Percentiles rank a stretch among this genome's conserved stretches.
Evolutionary conservation across 1,140 invertebrate genomes (phyloP).

Genomic region (Drosophila lini): DNA sequence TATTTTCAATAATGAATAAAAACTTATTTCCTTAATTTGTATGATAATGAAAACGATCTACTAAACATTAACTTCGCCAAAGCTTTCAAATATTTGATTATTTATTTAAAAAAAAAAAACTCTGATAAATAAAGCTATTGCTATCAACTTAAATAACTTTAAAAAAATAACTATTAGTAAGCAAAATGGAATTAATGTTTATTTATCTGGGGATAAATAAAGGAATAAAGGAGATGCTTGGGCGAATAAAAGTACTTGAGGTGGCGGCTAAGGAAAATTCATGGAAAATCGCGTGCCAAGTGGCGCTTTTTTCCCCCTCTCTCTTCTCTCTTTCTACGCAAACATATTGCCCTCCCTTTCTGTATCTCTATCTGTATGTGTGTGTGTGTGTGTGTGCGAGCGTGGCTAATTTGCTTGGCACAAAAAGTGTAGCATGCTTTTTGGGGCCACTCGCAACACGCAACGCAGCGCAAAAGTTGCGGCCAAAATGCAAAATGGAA

Average conservation of each 20-base stretch:
- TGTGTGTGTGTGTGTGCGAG: constrained; percentile 26
- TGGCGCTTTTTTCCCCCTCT: background rate
- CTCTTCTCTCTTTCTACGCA: background rate
- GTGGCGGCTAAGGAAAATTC: constrained; percentile 29
- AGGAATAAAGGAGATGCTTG: constrained; percentile 11
- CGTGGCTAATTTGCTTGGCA: constrained; percentile 55
- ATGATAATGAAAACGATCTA: background rate
- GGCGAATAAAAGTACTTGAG: background rate
- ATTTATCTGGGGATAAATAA: constrained; percentile 19
- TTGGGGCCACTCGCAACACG: constrained; percentile 55
- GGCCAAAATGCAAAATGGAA: constrained; percentile 51
- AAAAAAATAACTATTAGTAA: background rate
- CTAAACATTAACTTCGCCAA: background rate
- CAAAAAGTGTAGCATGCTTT: constrained; percentile 55
- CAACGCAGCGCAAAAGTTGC: constrained; percentile 52
- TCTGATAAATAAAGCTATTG: too few relatives aligned
- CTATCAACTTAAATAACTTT: background rate
- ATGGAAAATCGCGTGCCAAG: constrained; percentile 35
- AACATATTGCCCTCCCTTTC: constrained; percentile 18
- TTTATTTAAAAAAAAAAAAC: too few relatives aligned
- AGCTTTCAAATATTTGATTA: background rate
- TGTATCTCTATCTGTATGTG: background rate
- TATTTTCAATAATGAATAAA: too few relatives aligned
- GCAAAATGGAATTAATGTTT: constrained; percentile 3
- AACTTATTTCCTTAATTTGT: too few relatives aligned